Conservation (phyloP, 2,797 vertebrate genomes). For the Hapalemur alaotrensis region DNA sequence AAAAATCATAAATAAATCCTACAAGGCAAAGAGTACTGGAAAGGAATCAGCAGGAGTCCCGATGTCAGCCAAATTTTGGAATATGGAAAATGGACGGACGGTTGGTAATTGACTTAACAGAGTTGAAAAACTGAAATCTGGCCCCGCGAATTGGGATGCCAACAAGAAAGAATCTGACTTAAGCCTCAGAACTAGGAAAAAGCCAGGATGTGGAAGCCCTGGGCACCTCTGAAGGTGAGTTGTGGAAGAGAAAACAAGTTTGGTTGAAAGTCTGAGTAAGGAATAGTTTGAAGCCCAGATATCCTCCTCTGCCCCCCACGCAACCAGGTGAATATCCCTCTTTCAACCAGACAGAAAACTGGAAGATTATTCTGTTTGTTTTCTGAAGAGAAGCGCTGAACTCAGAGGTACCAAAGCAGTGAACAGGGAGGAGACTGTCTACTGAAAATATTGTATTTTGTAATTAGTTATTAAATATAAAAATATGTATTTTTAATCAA, state of each 20-base stretch:
- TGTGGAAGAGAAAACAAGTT: background rate
- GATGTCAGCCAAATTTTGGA: slow-evolving; percentile 36
- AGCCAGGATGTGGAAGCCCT: background rate
- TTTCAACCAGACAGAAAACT: background rate
- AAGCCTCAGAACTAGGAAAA: background rate
- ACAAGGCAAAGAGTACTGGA: slow-evolving; percentile 17
- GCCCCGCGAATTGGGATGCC: background rate
- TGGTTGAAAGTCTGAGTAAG: background rate
- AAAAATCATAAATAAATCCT: slow-evolving; percentile 29
- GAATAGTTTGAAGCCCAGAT: background rate
- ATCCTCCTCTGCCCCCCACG: background rate
- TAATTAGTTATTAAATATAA: background rate
- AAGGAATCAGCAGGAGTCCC: background rate
- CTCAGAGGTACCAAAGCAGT: background rate
- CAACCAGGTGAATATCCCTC: background rate
- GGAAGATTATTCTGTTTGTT: background rate
- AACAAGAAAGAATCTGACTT: background rate
- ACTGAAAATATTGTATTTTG: background rate
- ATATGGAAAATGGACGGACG: slow-evolving; percentile 47
- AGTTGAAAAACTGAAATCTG: background rate
- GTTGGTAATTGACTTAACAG: slow-evolving; percentile 45
- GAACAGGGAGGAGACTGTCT: background rate
- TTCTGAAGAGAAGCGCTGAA: background rate
- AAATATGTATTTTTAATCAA: background rate
- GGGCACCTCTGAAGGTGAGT: background rate